Evolutionary conservation across 1,140 invertebrate genomes (phyloP), one percentile per base, ranked within the genome.

Genomic region (Drosophila bifasciata): DNA sequence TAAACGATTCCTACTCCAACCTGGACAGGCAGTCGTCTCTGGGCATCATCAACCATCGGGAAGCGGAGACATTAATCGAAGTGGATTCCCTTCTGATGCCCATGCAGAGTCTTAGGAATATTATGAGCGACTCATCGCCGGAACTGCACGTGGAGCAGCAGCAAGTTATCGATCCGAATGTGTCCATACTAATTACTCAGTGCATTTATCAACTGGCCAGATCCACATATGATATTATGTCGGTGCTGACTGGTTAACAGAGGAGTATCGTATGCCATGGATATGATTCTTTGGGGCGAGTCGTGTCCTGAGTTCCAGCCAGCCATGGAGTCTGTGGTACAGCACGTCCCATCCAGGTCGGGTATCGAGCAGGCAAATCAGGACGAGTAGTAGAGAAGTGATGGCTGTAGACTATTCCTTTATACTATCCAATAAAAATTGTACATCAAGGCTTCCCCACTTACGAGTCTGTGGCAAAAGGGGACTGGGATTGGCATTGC

Each of bases 261-360:
- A 51, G 50, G 23, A 51, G 50, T 56, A 25, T 36, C 23, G 44
- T 28, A 1, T 6, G 44, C 4, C 8, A 75, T 60, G 71, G 71
- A 84, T 1, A 1, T 2, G 2, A n/a, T 61, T 13, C n/a, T n/a
- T n/a, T n/a, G n/a, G n/a, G n/a, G n/a, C n/a, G n/a, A n/a, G n/a
- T n/a, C n/a, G n/a, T n/a, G n/a, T n/a, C n/a, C n/a, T n/a, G n/a
- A n/a, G n/a, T n/a, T n/a, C n/a, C n/a, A n/a, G n/a, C n/a, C n/a
- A n/a, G n/a, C n/a, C n/a, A n/a, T n/a, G n/a, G n/a, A n/a, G n/a
- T n/a, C n/a, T n/a, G n/a, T n/a, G n/a, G n/a, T n/a, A n/a, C n/a
- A n/a, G n/a, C n/a, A n/a, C n/a, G n/a, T n/a, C n/a, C n/a, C n/a
- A n/a, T n/a, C n/a, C n/a, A n/a, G n/a, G n/a, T n/a, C n/a, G n/a